A percentile compares a stretch with the other conserved stretches of the same genome.
Conservation (phyloP, 1,140 invertebrate genomes). For the Drosophila ohnishii region DNA sequence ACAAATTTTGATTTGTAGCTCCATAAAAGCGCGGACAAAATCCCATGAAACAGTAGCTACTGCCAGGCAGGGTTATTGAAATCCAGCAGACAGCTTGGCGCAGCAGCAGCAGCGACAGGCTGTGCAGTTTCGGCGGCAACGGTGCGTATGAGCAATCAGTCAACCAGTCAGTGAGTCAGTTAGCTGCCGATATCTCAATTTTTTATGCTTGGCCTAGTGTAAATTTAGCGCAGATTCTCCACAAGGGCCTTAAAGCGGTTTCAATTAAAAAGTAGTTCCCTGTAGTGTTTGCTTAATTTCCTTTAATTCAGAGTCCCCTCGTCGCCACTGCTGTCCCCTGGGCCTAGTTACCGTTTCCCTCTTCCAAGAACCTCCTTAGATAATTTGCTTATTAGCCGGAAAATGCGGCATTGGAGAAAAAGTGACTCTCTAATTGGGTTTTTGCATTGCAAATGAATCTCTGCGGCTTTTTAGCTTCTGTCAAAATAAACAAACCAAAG, state of each 20-base stretch:
- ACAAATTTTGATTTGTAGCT: slow-evolving; percentile 61
- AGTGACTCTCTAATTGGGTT: slow-evolving; percentile 41
- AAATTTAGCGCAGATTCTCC: slow-evolving; percentile 7
- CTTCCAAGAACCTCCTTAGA: not conserved
- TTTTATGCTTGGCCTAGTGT: slow-evolving; percentile 66
- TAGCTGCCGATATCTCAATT: slow-evolving; percentile 64
- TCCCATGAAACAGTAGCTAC: slow-evolving; percentile 17
- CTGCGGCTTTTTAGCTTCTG: slow-evolving; percentile 18
- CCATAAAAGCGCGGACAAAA: slow-evolving; percentile 30
- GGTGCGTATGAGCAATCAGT: slow-evolving; percentile 77
- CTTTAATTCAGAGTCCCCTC: too few relatives aligned
- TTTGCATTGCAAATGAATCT: slow-evolving; percentile 58
- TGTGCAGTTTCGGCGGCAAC: slow-evolving; percentile 42
- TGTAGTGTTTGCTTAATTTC: not conserved
- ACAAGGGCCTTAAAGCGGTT: not conserved
- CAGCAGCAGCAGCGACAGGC: slow-evolving; percentile 14
- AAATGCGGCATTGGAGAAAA: slow-evolving; percentile 8
- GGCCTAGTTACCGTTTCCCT: slow-evolving; percentile 10
- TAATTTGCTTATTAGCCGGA: slow-evolving; percentile 16
- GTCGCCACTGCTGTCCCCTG: not conserved
- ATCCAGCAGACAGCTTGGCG: slow-evolving; percentile 46
- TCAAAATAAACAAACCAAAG: slow-evolving; percentile 45
- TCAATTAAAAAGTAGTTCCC: not conserved
- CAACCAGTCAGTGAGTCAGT: slow-evolving; percentile 70
- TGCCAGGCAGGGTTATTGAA: slow-evolving; percentile 58